Base-by-base conservation (phyloP, 2,888 invertebrate species). In the Oxytorus armatus region DNA sequence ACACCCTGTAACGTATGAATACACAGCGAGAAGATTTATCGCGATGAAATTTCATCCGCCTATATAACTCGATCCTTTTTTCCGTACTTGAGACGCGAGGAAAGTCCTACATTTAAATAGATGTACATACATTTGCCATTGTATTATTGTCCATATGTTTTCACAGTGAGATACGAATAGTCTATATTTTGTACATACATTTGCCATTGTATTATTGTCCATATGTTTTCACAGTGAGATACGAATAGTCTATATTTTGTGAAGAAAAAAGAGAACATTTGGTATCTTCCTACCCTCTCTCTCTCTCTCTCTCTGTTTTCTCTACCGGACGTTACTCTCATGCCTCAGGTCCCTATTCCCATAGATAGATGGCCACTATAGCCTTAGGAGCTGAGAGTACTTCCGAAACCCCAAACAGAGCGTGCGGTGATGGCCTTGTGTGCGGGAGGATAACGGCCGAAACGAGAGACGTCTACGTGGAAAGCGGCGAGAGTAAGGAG, bases 381-480 rank as follows among this genome's bases (percentile, higher is more conserved):
- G 42, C 77, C 68, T 55, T 57, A 42, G 53, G 68, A 80, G 68
- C 33, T 69, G 55, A 69, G 57, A 77, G 73, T 77, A 80, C 80
- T 80, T 77, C 80, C 73, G 73, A 63, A 80, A 80, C 77, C 77
- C 77, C 77, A 80, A 80, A 80, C 80, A 77, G 80, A 77, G 63
- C 77, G 77, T 69, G 69, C 66, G 55, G 69, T 65, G 73, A 77
- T 66, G 77, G 69, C 42, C 68, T 65, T 66, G 66, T 79, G 70
- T 72, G 69, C 63, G 61, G 29, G 57, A 63, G 73, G 80, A 69
- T 77, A 80, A 80, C 68, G 77, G 63, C 14, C 33, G 44, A 72
- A n/a, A 68, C 70, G 29, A 59, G 79, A 61, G 69, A 74, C 68
- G 69, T 74, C 66, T 55, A 65, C 63, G 18, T 29, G 51, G 51